phyloP scores from a whole-genome alignment of 1,140 invertebrate species.

The Campoletis sonorensis region DNA sequence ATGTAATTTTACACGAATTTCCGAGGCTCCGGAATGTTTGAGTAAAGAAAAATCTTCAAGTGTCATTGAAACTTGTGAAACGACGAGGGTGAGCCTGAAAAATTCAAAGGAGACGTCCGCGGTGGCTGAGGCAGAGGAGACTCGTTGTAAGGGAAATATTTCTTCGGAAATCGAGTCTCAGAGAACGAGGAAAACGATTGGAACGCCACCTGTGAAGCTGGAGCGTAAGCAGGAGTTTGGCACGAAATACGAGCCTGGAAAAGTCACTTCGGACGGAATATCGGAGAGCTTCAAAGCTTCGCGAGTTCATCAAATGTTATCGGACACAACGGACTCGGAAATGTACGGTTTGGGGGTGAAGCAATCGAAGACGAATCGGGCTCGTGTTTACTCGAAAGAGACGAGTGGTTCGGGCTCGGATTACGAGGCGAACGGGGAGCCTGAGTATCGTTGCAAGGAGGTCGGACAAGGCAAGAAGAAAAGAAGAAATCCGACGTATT shows the following conservation, averaged over 20 bases:
- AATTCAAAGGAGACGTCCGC: background rate
- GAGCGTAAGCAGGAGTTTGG: background rate
- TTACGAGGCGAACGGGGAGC: background rate
- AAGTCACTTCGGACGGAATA: background rate
- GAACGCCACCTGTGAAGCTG: conserved; percentile 21
- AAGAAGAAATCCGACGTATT: conserved; percentile 5
- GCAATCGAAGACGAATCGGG: background rate
- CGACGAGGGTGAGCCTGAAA: background rate
- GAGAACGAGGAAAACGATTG: background rate
- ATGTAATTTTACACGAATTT: background rate
- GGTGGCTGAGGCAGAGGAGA: background rate
- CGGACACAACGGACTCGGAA: conserved; percentile 40
- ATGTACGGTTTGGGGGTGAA: background rate
- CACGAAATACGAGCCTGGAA: background rate
- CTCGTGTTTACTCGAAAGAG: background rate
- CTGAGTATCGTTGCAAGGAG: background rate
- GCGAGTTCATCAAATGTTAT: background rate
- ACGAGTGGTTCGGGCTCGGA: conserved; percentile 38
- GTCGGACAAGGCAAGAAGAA: background rate
- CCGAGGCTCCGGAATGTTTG: background rate
- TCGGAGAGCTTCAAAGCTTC: background rate
- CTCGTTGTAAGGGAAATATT: background rate
- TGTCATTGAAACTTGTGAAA: background rate
- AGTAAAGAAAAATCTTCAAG: background rate
- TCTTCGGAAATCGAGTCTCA: background rate